A percentile compares a stretch with the other conserved stretches of the same genome.
These are phyloP conservation scores for Poeciliopsis gracilis DNA, from an alignment of 2,797 vertebrate species.

Conservation along the genomic window DNA sequence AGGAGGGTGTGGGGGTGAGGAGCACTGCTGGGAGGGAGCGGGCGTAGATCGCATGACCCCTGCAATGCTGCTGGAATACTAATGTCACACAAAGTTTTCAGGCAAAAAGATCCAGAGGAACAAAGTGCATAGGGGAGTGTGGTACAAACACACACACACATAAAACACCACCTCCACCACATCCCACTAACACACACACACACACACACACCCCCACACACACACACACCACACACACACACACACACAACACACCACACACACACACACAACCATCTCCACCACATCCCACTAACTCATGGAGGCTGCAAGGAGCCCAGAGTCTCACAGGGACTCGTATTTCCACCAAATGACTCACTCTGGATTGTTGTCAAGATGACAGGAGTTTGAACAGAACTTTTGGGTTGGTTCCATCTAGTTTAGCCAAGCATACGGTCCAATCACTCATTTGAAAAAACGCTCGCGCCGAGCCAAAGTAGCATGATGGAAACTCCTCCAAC, in stretches of 20 bases:
- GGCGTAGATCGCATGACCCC: constrained; percentile 67
- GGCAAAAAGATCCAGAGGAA: constrained; percentile 48
- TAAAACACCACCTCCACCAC: neutral
- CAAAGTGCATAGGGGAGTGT: constrained; percentile 51
- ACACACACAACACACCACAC: constrained; percentile 39
- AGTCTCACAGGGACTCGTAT: constrained; percentile 1
- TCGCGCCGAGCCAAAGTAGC: constrained; percentile 16
- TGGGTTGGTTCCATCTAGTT: constrained; percentile 21
- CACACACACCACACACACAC: constrained; percentile 26
- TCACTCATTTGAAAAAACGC: constrained; percentile 8
- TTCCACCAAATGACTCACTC: constrained; percentile 39
- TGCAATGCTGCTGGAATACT: constrained; percentile 63
- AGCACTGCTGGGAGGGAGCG: constrained; percentile 60
- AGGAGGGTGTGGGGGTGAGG: constrained; percentile 12
- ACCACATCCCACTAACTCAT: constrained; percentile 8
- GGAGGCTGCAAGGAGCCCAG: neutral
- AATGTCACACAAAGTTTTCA: constrained; percentile 63
- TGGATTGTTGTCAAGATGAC: constrained; percentile 25
- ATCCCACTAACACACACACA: neutral
- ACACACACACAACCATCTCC: constrained; percentile 5
- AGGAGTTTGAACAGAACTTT: constrained; percentile 31
- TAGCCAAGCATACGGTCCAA: constrained; percentile 17
- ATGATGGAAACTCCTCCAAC: constrained; percentile 8
- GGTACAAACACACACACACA: constrained; percentile 16
- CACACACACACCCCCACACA: constrained; percentile 11